These are phyloP conservation scores for Phanerotoma sp. DNA, from an alignment of 2,888 invertebrate species.

Conservation along the genomic window DNA sequence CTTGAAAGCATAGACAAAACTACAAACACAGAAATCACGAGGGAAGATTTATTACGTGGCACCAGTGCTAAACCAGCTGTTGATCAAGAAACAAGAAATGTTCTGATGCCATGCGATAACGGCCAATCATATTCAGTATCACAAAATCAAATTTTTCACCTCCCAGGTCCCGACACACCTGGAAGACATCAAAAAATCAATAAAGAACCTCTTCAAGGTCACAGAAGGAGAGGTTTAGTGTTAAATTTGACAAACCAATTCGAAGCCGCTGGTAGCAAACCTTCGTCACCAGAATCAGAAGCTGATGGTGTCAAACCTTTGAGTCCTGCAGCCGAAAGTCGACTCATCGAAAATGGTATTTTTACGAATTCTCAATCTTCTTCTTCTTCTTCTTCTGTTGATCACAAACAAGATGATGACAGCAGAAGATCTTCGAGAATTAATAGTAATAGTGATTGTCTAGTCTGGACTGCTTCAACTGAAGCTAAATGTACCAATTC, in stretches of 20 bases:
- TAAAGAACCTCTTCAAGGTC: slow-evolving; percentile 63
- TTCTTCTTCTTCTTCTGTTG: not conserved
- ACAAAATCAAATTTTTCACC: slow-evolving; percentile 84
- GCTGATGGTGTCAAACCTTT: slow-evolving; percentile 24
- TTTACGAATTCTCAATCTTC: not conserved
- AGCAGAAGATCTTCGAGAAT: slow-evolving; percentile 7
- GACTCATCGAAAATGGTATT: slow-evolving; percentile 29
- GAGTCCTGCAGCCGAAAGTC: slow-evolving; percentile 32
- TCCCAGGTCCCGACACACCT: slow-evolving; percentile 65
- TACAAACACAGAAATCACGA: slow-evolving; percentile 49
- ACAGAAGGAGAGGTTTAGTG: slow-evolving; percentile 59
- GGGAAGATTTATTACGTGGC: slow-evolving; percentile 50
- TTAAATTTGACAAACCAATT: slow-evolving; percentile 63
- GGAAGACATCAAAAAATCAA: slow-evolving; percentile 71
- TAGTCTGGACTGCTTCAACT: slow-evolving; percentile 60
- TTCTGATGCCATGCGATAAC: slow-evolving; percentile 82
- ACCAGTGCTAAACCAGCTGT: slow-evolving; percentile 52
- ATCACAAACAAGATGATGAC: slow-evolving; percentile 24
- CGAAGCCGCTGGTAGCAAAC: slow-evolving; percentile 58
- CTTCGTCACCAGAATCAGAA: slow-evolving; percentile 52
- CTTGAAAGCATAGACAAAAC: slow-evolving; percentile 64
- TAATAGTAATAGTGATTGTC: slow-evolving; percentile 51
- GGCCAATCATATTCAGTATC: slow-evolving; percentile 88
- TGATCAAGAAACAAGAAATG: slow-evolving; percentile 70
- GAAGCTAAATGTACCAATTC: slow-evolving; percentile 50